phyloP scores from a whole-genome alignment of 2,797 vertebrate genomes.

The Pipistrellus pygmaeus region DNA sequence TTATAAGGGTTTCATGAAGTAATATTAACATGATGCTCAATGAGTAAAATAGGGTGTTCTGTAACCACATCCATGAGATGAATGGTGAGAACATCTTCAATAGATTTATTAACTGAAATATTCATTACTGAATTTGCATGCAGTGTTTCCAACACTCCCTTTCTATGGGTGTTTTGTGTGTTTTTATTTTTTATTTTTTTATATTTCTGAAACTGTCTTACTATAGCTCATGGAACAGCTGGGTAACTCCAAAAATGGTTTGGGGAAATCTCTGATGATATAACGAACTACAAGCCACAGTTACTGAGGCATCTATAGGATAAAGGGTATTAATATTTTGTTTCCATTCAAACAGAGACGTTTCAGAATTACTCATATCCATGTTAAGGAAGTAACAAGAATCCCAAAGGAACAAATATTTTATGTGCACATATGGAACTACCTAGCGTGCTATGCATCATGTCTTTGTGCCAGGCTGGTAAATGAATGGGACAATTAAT shows the following conservation, averaged over 20 bases:
- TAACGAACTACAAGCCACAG: not conserved
- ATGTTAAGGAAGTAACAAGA: not conserved
- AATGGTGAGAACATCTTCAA: not conserved
- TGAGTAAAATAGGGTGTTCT: not conserved
- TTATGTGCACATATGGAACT: not conserved
- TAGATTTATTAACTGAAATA: not conserved
- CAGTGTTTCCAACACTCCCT: not conserved
- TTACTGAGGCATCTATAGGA: not conserved
- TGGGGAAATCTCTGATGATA: not conserved
- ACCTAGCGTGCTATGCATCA: not conserved
- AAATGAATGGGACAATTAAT: conserved; percentile 36
- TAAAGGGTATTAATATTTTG: not conserved
- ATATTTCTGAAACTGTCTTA: not conserved
- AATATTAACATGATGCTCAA: not conserved
- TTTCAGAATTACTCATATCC: conserved; percentile 33
- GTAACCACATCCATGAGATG: not conserved
- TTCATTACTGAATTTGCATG: not conserved
- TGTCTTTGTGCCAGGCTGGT: conserved; percentile 6
- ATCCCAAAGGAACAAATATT: not conserved
- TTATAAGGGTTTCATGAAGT: not conserved
- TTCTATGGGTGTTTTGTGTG: no score
- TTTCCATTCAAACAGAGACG: not conserved
- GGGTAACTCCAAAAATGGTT: not conserved
- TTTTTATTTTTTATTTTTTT: not conserved
- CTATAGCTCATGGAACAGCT: not conserved